A percentile compares a stretch with the other conserved stretches of the same genome.
Evolutionary conservation across 2,888 invertebrate genomes (phyloP).

Genomic region (Merodon equestris): DNA sequence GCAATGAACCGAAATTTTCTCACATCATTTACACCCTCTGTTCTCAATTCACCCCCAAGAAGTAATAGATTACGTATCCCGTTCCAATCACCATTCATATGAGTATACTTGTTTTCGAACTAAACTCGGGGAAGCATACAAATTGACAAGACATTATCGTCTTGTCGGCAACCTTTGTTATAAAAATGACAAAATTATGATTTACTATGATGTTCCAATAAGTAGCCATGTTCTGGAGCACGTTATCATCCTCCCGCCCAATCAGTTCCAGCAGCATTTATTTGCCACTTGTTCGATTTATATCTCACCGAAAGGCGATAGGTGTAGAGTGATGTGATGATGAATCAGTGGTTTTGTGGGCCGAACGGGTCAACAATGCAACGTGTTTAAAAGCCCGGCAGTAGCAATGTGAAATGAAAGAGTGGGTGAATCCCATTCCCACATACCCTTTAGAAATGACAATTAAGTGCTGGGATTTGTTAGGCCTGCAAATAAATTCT

Average conservation of each 20-base stretch:
- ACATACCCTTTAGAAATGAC: slow-evolving; percentile 44
- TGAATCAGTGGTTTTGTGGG: slow-evolving; percentile 26
- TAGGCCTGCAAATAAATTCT: slow-evolving; percentile 55
- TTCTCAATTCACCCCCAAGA: slow-evolving; percentile 3
- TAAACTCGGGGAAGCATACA: slow-evolving; percentile 18
- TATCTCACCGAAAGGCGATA: slow-evolving; percentile 23
- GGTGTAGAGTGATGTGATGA: neutral
- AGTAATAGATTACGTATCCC: slow-evolving; percentile 51
- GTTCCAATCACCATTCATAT: slow-evolving; percentile 25
- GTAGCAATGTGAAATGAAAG: slow-evolving; percentile 4
- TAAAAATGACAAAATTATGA: slow-evolving; percentile 61
- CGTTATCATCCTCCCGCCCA: neutral
- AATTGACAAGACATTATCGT: slow-evolving; percentile 56
- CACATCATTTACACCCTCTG: slow-evolving; percentile 18
- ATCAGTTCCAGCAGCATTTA: no score
- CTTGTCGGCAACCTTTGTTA: slow-evolving; percentile 54
- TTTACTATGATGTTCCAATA: slow-evolving; percentile 49
- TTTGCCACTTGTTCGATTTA: no score
- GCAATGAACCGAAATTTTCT: slow-evolving; percentile 14
- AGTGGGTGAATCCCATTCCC: no score
- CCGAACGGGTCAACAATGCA: slow-evolving; percentile 30
- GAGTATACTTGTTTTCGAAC: neutral
- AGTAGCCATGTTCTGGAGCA: slow-evolving; percentile 24
- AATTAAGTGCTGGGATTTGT: slow-evolving; percentile 64
- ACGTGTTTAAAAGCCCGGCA: slow-evolving; percentile 52